A percentile compares a stretch with the other conserved stretches of the same genome.
phyloP scores from a whole-genome alignment of 1,140 invertebrate species.

The Chrysopa pallens region DNA sequence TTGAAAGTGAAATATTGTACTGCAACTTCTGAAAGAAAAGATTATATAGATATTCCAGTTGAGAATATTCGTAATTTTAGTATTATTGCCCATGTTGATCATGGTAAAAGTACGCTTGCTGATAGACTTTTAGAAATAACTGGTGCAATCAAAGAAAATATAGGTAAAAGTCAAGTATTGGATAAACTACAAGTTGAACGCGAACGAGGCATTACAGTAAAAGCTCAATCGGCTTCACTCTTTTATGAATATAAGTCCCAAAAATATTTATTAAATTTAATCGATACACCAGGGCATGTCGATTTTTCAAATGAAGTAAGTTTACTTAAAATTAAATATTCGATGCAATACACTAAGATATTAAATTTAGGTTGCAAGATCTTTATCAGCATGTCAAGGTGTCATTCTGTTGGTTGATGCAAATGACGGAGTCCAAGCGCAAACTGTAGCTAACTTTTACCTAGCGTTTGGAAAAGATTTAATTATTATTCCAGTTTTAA shows the following conservation, averaged over 20 bases:
- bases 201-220: conserved; percentile 94
- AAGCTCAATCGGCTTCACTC: conserved; percentile 89
- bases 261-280: conserved; percentile 83
- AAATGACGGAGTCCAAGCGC: conserved; percentile 92
- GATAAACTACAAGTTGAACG: conserved; percentile 80
- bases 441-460: conserved; percentile 94
- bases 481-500: conserved; percentile 79
- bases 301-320: conserved; percentile 93
- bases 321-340: background rate
- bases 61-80: conserved; percentile 82
- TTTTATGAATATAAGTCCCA: conserved; percentile 48
- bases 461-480: conserved; percentile 72
- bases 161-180: conserved; percentile 60
- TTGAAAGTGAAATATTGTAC: too few species aligned
- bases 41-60: conserved; percentile 23
- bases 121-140: conserved; percentile 84
- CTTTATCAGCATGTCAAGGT: conserved; percentile 83
- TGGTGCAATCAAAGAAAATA: conserved; percentile 55
- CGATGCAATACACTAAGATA: background rate
- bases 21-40: conserved; percentile 17
- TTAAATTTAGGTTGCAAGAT: conserved; percentile 41
- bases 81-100: conserved; percentile 95
- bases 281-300: conserved; percentile 97
- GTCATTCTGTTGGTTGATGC: conserved; percentile 91
- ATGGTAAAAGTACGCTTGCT: conserved; percentile 92